Evolutionary conservation across 2,888 invertebrate genomes (phyloP).

Genomic region (Lamellibrachia satsuma): DNA sequence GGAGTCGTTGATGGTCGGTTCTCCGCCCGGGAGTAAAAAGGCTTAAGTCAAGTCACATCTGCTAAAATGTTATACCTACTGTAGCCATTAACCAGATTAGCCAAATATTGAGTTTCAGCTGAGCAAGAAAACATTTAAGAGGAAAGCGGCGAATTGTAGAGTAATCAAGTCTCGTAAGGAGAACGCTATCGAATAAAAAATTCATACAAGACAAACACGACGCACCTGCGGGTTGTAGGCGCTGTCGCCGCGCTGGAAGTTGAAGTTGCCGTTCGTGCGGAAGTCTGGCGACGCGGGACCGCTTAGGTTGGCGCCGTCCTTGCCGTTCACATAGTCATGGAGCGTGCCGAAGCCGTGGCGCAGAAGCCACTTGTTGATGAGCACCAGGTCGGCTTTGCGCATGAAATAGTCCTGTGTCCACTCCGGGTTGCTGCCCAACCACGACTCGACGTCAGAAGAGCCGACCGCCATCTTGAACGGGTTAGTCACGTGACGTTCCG

Average conservation of each 20-base stretch:
- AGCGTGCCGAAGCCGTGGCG: constrained; percentile 66
- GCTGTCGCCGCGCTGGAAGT: constrained; percentile 46
- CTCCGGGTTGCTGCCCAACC: constrained; percentile 68
- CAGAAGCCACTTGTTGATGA: constrained; percentile 68
- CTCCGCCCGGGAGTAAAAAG: no score
- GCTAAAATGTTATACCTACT: no score
- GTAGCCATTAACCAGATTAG: no score
- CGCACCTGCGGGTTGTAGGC: constrained; percentile 38
- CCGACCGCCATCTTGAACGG: constrained; percentile 30
- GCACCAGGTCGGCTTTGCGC: constrained; percentile 66
- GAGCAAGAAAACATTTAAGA: background rate
- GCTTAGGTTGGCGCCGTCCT: constrained; percentile 20
- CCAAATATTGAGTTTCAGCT: no score
- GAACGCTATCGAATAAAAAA: no score
- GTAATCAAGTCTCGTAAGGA: background rate
- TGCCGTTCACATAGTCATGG: constrained; percentile 55
- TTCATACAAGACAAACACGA: no score
- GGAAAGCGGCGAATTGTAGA: background rate
- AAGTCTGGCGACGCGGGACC: constrained; percentile 29
- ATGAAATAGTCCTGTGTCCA: constrained; percentile 68
- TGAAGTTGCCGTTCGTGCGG: constrained; percentile 28
- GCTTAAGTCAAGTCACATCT: no score
- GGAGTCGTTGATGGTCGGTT: no score
- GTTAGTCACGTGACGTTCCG: background rate
- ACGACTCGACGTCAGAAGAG: constrained; percentile 66